phyloP scores from a whole-genome alignment of 1,140 invertebrate species.

The Drosophila subobscura region DNA sequence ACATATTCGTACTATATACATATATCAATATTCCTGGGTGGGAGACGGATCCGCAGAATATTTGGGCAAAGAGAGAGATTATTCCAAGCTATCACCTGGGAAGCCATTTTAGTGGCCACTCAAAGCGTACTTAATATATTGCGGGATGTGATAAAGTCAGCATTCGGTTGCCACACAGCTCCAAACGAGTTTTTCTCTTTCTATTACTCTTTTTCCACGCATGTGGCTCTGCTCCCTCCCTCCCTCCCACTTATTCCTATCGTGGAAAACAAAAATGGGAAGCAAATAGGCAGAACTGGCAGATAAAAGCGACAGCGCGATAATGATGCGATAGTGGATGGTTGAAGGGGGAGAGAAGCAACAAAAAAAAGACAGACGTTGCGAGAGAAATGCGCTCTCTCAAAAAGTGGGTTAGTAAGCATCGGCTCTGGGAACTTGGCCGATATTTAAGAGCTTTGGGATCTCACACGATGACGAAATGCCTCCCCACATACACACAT shows the following conservation, averaged over 20 bases:
- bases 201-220: slow-evolving; percentile 9
- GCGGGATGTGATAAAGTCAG: no score
- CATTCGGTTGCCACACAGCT: no score
- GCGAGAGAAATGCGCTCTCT: slow-evolving; percentile 17
- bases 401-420: slow-evolving; percentile 37
- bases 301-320: slow-evolving; percentile 31
- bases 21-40: slow-evolving; percentile 26
- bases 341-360: slow-evolving; percentile 8
- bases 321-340: slow-evolving; percentile 41
- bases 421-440: slow-evolving; percentile 40
- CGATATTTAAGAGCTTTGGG: slow-evolving; percentile 47
- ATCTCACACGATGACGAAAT: slow-evolving; percentile 65
- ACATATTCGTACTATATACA: no score
- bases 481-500: slow-evolving; percentile 33
- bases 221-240: slow-evolving; percentile 24
- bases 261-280: neutral
- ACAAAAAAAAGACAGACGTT: slow-evolving; percentile 38
- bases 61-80: no score
- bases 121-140: no score
- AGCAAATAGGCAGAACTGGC: slow-evolving; percentile 4
- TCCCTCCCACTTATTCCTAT: neutral
- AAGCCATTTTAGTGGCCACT: no score
- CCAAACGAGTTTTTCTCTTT: neutral
- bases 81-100: no score
- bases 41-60: neutral